Evolutionary conservation across 2,888 invertebrate species (phyloP).

Genomic region (Diarsia mendica): DNA sequence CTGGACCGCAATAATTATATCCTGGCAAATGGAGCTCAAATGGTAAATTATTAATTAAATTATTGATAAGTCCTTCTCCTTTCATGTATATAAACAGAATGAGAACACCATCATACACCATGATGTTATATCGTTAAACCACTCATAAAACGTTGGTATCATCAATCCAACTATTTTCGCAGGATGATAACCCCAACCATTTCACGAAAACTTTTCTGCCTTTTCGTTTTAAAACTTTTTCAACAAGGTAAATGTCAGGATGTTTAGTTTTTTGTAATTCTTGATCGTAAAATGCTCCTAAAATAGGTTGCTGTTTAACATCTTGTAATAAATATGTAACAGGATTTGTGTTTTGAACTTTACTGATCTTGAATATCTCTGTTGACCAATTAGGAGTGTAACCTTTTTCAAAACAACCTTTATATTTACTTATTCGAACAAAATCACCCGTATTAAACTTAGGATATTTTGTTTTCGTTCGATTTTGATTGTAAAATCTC

Average conservation of each 20-base stretch:
- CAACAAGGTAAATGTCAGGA: neutral
- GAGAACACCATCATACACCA: neutral
- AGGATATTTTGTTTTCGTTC: neutral
- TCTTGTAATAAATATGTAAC: conserved; percentile 51
- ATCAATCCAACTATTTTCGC: conserved; percentile 1
- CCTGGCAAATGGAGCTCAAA: neutral
- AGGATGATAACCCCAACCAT: neutral
- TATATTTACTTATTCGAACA: conserved; percentile 53
- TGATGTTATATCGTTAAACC: neutral
- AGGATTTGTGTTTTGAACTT: conserved; percentile 53
- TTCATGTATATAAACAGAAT: neutral
- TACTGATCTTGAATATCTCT: conserved; percentile 55
- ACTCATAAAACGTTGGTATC: no score
- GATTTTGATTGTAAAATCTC: neutral
- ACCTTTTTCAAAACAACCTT: conserved; percentile 40
- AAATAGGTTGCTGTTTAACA: conserved; percentile 4
- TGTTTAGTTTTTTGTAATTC: neutral
- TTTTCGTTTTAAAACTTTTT: conserved; percentile 1
- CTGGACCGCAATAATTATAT: no score
- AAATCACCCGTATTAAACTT: conserved; percentile 19
- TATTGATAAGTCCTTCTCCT: neutral
- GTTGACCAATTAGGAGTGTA: conserved; percentile 56
- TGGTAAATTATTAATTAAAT: neutral
- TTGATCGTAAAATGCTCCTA: conserved; percentile 2
- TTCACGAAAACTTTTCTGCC: neutral